Conservation (phyloP, 2,888 invertebrate genomes). For the Acanthosepion lycidas region DNA sequence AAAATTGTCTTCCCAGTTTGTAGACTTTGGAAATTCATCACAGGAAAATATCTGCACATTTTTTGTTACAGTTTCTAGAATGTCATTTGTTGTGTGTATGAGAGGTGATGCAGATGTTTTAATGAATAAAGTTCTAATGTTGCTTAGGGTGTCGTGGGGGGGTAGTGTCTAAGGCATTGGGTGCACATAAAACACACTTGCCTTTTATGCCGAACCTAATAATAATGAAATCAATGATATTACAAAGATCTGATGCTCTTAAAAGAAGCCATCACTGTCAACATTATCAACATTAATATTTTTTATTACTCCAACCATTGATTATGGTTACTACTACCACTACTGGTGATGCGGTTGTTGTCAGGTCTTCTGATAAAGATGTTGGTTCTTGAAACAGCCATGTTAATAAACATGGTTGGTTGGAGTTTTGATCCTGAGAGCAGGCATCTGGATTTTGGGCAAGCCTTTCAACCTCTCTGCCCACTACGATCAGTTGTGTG, state of each 20-base stretch:
- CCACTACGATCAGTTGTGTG: not conserved
- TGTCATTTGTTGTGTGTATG: not conserved
- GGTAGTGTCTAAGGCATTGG: not conserved
- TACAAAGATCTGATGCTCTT: not conserved
- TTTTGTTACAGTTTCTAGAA: not conserved
- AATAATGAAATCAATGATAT: not conserved
- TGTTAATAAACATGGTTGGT: not conserved
- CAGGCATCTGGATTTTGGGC: not conserved
- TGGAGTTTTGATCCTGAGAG: slow-evolving; percentile 8
- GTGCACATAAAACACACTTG: not conserved
- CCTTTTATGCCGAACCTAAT: not conserved
- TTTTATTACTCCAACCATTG: not conserved
- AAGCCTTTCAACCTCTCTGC: not conserved
- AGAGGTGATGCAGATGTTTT: not conserved
- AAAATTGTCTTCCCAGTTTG: slow-evolving; percentile 14
- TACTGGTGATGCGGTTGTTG: slow-evolving; percentile 2
- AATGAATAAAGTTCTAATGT: not conserved
- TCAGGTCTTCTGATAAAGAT: not conserved
- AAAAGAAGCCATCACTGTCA: not conserved
- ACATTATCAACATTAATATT: not conserved
- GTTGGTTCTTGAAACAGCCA: not conserved
- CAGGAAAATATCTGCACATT: not conserved
- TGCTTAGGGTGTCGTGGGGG: not conserved
- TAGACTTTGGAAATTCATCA: not conserved
- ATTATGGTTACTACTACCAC: not conserved